phyloP scores from a whole-genome alignment of 2,797 vertebrate species.

The Channallabes apus region DNA sequence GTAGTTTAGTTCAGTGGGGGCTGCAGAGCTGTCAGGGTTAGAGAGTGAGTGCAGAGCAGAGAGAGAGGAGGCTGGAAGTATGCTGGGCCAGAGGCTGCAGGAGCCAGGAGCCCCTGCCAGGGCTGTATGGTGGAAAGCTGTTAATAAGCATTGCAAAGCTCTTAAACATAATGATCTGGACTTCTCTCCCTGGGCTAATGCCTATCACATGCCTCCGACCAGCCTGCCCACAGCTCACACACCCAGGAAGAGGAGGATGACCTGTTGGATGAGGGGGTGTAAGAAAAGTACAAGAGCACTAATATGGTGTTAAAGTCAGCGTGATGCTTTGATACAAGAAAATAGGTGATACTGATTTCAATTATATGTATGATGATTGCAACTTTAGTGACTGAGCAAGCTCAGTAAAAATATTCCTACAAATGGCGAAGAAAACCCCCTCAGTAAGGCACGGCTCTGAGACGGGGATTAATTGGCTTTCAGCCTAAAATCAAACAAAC shows the following conservation, averaged over 20 bases:
- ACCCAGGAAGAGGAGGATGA: conserved; percentile 58
- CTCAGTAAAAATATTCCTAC: conserved; percentile 21
- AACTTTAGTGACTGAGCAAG: conserved; percentile 14
- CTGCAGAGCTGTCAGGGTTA: conserved; percentile 47
- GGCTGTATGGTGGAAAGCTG: conserved; percentile 74
- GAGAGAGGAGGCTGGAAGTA: conserved; percentile 56
- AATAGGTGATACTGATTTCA: conserved; percentile 19
- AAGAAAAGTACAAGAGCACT: conserved; percentile 30
- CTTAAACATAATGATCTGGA: conserved; percentile 77
- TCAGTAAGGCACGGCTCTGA: conserved; percentile 39
- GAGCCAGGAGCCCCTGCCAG: conserved; percentile 61
- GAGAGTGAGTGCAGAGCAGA: conserved; percentile 43
- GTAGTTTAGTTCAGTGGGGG: conserved; percentile 35
- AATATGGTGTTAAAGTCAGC: conserved; percentile 28
- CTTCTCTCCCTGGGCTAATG: conserved; percentile 72
- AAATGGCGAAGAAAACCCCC: background rate
- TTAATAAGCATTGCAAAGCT: conserved; percentile 82
- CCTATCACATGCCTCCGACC: conserved; percentile 66
- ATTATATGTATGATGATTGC: background rate
- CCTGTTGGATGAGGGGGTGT: conserved; percentile 41
- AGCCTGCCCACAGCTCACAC: conserved; percentile 53
- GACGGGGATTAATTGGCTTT: conserved; percentile 69
- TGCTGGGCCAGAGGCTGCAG: conserved; percentile 55
- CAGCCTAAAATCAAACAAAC: conserved; percentile 67
- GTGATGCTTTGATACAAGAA: background rate